Conservation (phyloP, 2,797 vertebrate genomes). For the Cetoscarus ocellatus region DNA sequence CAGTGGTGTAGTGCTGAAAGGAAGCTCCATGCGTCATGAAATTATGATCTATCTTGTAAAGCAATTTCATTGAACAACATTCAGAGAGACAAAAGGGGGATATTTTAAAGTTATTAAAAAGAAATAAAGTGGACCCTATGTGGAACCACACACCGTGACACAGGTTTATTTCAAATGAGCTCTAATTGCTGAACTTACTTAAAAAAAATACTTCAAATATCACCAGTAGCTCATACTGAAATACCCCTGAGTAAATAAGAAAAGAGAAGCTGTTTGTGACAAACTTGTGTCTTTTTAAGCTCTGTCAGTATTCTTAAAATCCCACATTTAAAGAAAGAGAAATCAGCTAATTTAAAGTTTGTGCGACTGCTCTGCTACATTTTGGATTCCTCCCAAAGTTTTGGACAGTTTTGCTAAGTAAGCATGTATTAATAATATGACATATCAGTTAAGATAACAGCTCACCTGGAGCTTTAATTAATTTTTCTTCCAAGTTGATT, state of each 20-base stretch:
- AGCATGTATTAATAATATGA: constrained; percentile 49
- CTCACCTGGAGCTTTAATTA: constrained; percentile 63
- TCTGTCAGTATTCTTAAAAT: background rate
- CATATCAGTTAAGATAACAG: constrained; percentile 50
- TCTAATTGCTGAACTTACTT: too few species aligned
- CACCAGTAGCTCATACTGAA: too few species aligned
- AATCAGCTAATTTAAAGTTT: background rate
- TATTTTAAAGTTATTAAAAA: background rate
- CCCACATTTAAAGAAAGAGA: background rate
- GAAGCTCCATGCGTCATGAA: background rate
- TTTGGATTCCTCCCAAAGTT: constrained; percentile 38
- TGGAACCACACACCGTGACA: background rate
- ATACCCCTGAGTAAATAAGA: background rate
- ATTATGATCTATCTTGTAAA: background rate
- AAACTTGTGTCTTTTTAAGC: background rate
- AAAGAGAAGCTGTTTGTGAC: background rate
- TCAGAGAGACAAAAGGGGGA: background rate
- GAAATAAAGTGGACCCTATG: constrained; percentile 9
- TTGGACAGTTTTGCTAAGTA: constrained; percentile 45
- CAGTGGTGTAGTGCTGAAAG: too few species aligned
- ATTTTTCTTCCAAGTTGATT: constrained; percentile 47
- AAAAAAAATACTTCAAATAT: background rate
- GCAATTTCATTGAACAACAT: background rate
- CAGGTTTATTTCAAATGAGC: background rate
- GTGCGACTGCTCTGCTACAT: background rate